Evolutionary conservation across 2,888 invertebrate genomes (phyloP), one percentile per base, ranked within the genome.

Genomic region (Bedellia somnulentella): DNA sequence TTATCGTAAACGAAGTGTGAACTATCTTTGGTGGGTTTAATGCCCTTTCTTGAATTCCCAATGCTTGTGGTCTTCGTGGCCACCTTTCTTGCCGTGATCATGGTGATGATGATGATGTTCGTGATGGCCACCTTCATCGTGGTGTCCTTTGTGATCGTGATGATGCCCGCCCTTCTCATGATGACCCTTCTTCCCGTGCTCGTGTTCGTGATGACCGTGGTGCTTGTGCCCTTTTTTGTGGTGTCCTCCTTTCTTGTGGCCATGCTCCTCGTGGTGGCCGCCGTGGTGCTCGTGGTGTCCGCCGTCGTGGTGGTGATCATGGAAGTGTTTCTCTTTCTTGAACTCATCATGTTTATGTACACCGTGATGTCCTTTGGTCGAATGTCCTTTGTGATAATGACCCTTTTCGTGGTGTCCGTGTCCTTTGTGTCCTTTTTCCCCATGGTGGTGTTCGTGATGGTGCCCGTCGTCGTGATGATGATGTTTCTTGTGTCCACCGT

Each of bases 281-380:
- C 89, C 89, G 49, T 90, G 87, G 44, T 87, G 86, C 51, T 87
- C 86, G 52, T 90, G 87, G 42, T 86, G 86, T 1, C 87, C 89
- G 32, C 83, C 82, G 37, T 87, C 87, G 46, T 89, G 87, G 47
- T 88, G 85, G 49, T 90, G 85, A 45, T 91, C 89, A 55, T 85
- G 89, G 81, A 88, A 90, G 52, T 91, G 87, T 50, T 90, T 89
- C 46, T 90, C 86, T 52, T 91, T 90, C 56, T 89, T 88, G 63
- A 82, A 89, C 62, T 91, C 91, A 57, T 91, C 88, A 41, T 87
- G 70, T 52, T 91, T 91, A 62, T 91, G 89, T 3, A 90, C 82
- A 43, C 89, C 86, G 49, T 91, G 91, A 44, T 89, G 88, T 33
- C 91, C 89, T 55, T 91, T 88, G 39, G 89, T 90, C 43, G 85